These are phyloP conservation scores for Cyclopterus lumpus DNA, from an alignment of 2,797 vertebrate species.

Conservation along the genomic window DNA sequence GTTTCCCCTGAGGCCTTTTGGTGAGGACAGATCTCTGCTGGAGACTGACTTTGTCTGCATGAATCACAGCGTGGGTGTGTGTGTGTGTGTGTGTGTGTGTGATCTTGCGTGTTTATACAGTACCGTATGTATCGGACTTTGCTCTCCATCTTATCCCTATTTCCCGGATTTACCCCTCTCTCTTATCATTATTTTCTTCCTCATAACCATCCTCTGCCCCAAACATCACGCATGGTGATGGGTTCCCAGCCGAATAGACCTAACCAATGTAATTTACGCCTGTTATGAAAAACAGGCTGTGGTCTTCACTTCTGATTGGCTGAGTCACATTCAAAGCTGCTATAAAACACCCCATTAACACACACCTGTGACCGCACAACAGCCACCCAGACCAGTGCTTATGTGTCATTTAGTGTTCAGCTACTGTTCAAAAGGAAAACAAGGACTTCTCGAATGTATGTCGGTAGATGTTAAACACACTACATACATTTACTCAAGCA, in stretches of 20 bases:
- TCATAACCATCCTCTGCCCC: conserved; percentile 23
- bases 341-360: conserved; percentile 44
- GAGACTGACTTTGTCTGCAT: conserved; percentile 73
- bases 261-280: conserved; percentile 1
- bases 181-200: conserved; percentile 40
- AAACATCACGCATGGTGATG: conserved; percentile 12
- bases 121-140: conserved; percentile 46
- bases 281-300: conserved; percentile 12
- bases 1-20: conserved; percentile 73
- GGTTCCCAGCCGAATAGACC: not conserved
- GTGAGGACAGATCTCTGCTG: conserved; percentile 80
- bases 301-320: conserved; percentile 29
- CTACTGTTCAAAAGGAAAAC: conserved; percentile 42
- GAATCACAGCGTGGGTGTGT: conserved; percentile 71
- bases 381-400: conserved; percentile 25
- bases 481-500: not conserved
- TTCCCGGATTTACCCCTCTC: conserved; percentile 22
- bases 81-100: conserved; percentile 18
- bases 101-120: conserved; percentile 57
- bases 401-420: conserved; percentile 46
- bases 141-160: conserved; percentile 45
- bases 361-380: conserved; percentile 60
- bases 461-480: not conserved
- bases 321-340: conserved; percentile 45
- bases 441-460: not conserved